Evolutionary conservation across 2,888 invertebrate species (phyloP), one percentile per base, ranked within the genome.

Genomic region (Drosophila ochracea): DNA sequence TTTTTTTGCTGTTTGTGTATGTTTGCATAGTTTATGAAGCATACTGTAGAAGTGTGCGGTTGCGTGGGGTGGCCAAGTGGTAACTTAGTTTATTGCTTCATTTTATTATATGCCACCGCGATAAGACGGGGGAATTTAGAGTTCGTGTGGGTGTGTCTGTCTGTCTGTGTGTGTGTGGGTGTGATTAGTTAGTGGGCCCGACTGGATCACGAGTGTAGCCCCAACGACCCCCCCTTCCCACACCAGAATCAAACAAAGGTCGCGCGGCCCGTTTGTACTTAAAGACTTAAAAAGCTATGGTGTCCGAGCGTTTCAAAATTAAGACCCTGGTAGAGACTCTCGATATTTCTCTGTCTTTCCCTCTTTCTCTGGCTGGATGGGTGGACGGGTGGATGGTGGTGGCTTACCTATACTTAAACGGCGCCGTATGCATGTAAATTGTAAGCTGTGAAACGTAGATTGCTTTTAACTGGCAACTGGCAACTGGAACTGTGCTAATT

Each of bases 371-470:
- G 25, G 25, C 25, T 25, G 16, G 47, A 16, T 9, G 7, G 21
- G 4, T 41, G 41, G 41, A n/a, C 9, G 9, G 41, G 4, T 10
- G 41, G 41, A 41, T 25, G 7, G 21, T 7, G 21, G 7, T 47
- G 50, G 82, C 89, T 78, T 86, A 86, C 85, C 71, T 86, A 87
- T 80, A 80, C 71, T 74, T 82, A 50, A 87, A 87, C 61, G 85
- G 87, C 70, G 82, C 68, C 71, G 78, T 87, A 80, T 80, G 82
- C 89, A 86, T 86, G 78, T 21, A 21, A 53, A 37, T 33, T 30
- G n/a, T 58, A n/a, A 55, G 30, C 43, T 25, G 39, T 28, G 16
- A 43, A n/a, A 21, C 41, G 39, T 41, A 39, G 39, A 31, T n/a
- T 57, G 28, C 11, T 28, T 55, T 39, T 41, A 28, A 47, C 47